phyloP scores from a whole-genome alignment of 2,797 vertebrate species.

The Danio tinwini region DNA sequence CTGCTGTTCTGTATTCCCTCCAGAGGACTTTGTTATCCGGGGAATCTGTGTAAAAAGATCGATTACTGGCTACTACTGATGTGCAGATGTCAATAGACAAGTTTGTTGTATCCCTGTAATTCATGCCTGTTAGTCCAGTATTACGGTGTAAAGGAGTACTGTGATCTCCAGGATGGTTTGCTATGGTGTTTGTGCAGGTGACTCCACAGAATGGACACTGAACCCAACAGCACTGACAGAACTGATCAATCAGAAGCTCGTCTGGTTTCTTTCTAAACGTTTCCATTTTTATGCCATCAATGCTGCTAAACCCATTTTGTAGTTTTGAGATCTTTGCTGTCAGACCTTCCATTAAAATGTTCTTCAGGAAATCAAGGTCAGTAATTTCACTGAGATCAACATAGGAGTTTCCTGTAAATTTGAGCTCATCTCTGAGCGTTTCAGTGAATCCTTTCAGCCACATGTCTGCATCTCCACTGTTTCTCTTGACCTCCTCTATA shows the following conservation, averaged over 20 bases:
- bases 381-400: not conserved
- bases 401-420: not conserved
- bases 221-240: conserved; percentile 16
- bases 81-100: conserved; percentile 7
- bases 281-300: not conserved
- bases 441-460: not conserved
- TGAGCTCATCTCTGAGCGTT: not conserved
- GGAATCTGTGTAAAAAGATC: not conserved
- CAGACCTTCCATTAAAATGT: too few species aligned
- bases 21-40: not conserved
- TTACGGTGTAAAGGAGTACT: conserved; percentile 8
- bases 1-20: not conserved
- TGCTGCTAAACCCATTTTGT: too few species aligned
- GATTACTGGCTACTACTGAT: not conserved
- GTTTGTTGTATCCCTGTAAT: not conserved
- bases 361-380: not conserved
- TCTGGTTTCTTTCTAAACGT: conserved; percentile 1
- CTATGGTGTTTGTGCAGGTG: not conserved
- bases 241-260: not conserved
- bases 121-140: not conserved
- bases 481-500: not conserved
- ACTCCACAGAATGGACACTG: conserved; percentile 1
- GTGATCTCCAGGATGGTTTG: not conserved
- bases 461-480: not conserved
- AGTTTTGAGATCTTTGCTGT: too few species aligned